These are phyloP conservation scores for Chloromyia formosa DNA, from an alignment of 2,888 invertebrate species.

Conservation along the genomic window DNA sequence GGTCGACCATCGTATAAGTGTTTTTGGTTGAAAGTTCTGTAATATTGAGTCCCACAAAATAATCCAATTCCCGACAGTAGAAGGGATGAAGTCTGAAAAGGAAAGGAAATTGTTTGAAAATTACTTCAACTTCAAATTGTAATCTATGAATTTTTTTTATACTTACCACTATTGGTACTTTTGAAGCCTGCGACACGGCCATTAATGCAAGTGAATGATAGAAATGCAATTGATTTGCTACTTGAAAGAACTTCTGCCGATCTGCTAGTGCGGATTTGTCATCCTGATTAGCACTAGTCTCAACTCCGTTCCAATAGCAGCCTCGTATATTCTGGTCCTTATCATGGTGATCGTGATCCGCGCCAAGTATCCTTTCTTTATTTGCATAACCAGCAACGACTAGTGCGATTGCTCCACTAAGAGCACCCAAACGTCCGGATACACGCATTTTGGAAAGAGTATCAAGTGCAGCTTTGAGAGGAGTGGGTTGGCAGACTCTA, in stretches of 20 bases:
- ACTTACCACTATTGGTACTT: slow-evolving; percentile 19
- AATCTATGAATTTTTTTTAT: no score
- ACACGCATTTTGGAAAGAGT: no score
- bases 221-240: slow-evolving; percentile 31
- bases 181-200: slow-evolving; percentile 15
- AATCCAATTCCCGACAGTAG: slow-evolving; percentile 15
- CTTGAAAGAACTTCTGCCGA: slow-evolving; percentile 7
- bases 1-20: slow-evolving; percentile 3
- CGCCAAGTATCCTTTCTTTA: background rate
- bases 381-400: slow-evolving; percentile 29
- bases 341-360: background rate
- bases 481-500: background rate
- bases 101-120: background rate
- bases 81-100: slow-evolving; percentile 16
- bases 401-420: slow-evolving; percentile 29
- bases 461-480: no score
- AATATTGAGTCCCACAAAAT: slow-evolving; percentile 36
- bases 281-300: background rate
- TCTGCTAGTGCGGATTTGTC: slow-evolving; percentile 1
- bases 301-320: background rate
- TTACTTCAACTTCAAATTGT: no score
- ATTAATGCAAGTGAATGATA: slow-evolving; percentile 38
- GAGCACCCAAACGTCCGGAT: slow-evolving; percentile 20
- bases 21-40: background rate
- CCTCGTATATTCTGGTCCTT: background rate